phyloP scores from a whole-genome alignment of 2,113 vertebrate genomes.

The Oenanthe melanoleuca region DNA sequence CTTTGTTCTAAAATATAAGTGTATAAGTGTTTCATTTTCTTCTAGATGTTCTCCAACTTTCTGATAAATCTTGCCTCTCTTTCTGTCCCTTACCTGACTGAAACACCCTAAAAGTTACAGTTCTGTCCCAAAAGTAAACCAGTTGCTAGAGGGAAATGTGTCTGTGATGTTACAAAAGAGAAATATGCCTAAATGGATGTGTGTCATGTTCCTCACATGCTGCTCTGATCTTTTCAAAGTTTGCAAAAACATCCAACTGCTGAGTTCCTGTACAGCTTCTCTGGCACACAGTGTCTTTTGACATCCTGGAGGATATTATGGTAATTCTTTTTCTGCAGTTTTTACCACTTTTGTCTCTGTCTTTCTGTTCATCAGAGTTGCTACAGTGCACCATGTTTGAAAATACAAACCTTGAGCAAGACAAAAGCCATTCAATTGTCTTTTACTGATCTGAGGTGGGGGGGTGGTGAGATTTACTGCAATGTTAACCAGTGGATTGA shows the following conservation, averaged over 20 bases:
- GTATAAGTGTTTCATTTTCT: neutral
- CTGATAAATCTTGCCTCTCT: neutral
- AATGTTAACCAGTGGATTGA: neutral
- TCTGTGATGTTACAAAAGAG: neutral
- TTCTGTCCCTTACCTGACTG: neutral
- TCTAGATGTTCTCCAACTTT: neutral
- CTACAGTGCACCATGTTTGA: neutral
- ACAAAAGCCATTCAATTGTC: neutral
- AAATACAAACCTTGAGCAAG: neutral
- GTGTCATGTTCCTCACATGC: neutral
- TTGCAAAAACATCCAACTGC: neutral
- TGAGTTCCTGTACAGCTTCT: neutral
- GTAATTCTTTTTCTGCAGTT: neutral
- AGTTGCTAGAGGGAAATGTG: neutral
- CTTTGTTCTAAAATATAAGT: neutral
- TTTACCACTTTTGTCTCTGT: neutral
- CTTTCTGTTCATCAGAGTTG: neutral
- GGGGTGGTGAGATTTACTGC: neutral
- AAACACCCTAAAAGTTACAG: neutral
- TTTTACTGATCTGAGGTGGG: neutral
- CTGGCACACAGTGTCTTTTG: neutral
- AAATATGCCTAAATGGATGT: neutral
- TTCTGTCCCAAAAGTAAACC: neutral
- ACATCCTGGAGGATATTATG: fast-evolving
- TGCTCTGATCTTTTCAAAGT: neutral